These are phyloP conservation scores for Alcedo quadribrachys DNA, from an alignment of 2,797 vertebrate species.

Conservation along the genomic window DNA sequence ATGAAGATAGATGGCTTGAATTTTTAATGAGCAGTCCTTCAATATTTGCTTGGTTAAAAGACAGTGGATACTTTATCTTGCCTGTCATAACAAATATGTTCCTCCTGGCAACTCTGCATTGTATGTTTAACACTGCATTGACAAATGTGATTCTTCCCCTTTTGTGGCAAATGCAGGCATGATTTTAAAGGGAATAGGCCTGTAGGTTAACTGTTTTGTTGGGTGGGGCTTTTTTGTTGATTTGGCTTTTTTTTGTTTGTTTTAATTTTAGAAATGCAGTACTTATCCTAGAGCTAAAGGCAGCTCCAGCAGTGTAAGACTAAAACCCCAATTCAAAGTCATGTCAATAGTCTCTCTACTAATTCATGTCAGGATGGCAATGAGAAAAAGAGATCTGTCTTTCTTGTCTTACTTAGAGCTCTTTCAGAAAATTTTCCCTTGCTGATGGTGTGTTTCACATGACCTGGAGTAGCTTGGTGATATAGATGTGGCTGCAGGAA, in stretches of 20 bases:
- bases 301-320: background rate
- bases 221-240: background rate
- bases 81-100: constrained; percentile 58
- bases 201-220: background rate
- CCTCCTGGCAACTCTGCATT: background rate
- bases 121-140: background rate
- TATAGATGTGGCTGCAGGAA: background rate
- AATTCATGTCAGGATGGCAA: background rate
- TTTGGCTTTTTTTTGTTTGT: background rate
- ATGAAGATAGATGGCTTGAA: background rate
- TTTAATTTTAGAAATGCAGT: background rate
- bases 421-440: background rate
- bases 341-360: background rate
- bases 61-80: constrained; percentile 27
- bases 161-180: background rate
- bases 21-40: constrained; percentile 42
- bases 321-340: background rate
- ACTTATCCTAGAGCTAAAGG: background rate
- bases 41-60: constrained; percentile 39
- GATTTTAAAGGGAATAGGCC: background rate
- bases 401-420: background rate
- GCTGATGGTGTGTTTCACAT: background rate
- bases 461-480: background rate
- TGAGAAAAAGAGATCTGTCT: background rate
- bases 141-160: constrained; percentile 5